Evolutionary conservation across 1,140 invertebrate species (phyloP).

Genomic region (Tenebrio molitor): DNA sequence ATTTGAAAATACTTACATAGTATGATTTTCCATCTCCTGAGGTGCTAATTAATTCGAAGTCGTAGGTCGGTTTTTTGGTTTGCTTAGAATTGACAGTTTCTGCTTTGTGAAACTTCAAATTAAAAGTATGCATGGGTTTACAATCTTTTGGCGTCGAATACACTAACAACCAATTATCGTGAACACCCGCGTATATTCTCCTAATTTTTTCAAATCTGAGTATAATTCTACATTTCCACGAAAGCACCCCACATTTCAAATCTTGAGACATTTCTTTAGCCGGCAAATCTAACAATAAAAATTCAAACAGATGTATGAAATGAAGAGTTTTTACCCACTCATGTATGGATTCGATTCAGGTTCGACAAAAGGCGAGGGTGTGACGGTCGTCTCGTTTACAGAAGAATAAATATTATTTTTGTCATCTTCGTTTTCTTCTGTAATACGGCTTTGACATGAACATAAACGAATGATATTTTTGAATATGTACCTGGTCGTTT

Average conservation of each 20-base stretch:
- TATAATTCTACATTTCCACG: slow-evolving; percentile 49
- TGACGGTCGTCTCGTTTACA: slow-evolving; percentile 38
- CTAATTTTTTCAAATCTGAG: slow-evolving; percentile 49
- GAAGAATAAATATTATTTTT: slow-evolving; percentile 51
- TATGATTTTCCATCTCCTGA: slow-evolving; percentile 45
- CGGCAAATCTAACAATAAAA: slow-evolving; percentile 49
- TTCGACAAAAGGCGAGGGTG: background rate
- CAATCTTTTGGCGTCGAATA: slow-evolving; percentile 50
- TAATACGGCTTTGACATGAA: slow-evolving; percentile 9
- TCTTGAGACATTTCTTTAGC: slow-evolving; percentile 44
- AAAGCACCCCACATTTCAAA: slow-evolving; percentile 52
- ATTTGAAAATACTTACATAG: slow-evolving; percentile 38
- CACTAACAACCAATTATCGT: slow-evolving; percentile 50
- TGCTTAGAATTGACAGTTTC: slow-evolving; percentile 30
- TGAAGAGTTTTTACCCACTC: background rate
- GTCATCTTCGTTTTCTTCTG: slow-evolving; percentile 31
- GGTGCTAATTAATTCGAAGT: slow-evolving; percentile 41
- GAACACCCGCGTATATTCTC: slow-evolving; percentile 48
- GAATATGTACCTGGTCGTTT: slow-evolving; percentile 24
- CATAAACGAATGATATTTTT: background rate
- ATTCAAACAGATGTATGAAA: background rate
- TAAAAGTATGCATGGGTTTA: slow-evolving; percentile 51
- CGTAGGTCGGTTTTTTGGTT: slow-evolving; percentile 25
- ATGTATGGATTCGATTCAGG: background rate
- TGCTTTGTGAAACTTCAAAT: slow-evolving; percentile 50